Base-by-base conservation (phyloP, 2,888 invertebrate genomes). In the Catocala nupta region DNA sequence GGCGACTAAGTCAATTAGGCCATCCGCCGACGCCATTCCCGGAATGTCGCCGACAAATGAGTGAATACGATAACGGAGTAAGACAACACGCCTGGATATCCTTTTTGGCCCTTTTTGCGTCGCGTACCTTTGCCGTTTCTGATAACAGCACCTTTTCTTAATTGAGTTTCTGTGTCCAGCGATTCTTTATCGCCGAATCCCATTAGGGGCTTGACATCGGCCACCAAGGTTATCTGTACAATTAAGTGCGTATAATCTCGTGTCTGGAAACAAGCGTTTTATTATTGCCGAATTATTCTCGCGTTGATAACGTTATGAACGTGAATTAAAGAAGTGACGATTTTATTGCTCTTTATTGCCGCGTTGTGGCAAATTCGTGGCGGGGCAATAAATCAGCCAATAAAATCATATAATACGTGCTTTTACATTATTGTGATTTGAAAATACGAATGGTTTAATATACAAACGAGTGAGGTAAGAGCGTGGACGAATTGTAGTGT, bases 1-100 rank as follows among this genome's bases (percentile, higher is more conserved):
- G 94, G 93, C 93, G 93, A 90, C 89, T 83, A 89, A 90, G 92
- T 93, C 93, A 93, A 93, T 93, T 93, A 94, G 93, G 88, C 87
- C 92, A 92, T 93, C 93, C 93, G 92, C 87, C 91, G 92, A 84
- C 91, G 83, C 89, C 89, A 90, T 94, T 94, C 93, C 93, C 84
- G 91, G 93, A 94, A 93, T 92, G 92, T 88, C 88, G 84, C 85
- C 91, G 86, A 90, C 93, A 92, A 93, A 92, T 93, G 90, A 90
- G 84, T 87, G 85, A 82, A 76, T 77, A 80, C 88, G 92, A 92
- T 92, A 93, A 93, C 89, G 84, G 76, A 68, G 86, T 82, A 86
- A 87, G 84, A 83, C 63, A 63, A 64, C 52, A 78, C 84, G 84
- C 87, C 81, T 81, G 70, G 65, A 73, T 81, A 86, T 87, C 83